Evolutionary conservation across 2,888 invertebrate genomes (phyloP).

Genomic region (Aphodius granarius): DNA sequence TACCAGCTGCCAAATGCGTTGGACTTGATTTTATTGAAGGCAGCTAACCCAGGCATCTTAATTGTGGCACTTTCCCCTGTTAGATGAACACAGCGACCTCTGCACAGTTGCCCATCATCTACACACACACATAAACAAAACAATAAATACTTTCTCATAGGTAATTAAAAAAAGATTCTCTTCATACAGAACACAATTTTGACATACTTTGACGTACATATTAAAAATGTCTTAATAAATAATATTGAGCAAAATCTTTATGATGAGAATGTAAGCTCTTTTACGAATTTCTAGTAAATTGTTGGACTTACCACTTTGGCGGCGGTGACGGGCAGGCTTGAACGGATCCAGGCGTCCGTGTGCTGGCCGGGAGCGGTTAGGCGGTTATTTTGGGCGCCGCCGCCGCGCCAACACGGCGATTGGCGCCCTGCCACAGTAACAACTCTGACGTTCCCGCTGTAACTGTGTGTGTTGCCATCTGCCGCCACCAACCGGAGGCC

Average conservation of each 20-base stretch:
- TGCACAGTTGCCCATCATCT: conserved; percentile 34
- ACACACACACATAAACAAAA: conserved; percentile 4
- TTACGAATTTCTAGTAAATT: background rate
- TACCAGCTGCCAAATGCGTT: conserved; percentile 30
- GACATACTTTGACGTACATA: no score
- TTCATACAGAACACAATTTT: background rate
- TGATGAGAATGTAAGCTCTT: conserved; percentile 1
- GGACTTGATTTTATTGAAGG: conserved; percentile 39
- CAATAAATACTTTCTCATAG: background rate
- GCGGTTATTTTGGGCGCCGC: conserved; percentile 61
- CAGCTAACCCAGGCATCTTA: conserved; percentile 44
- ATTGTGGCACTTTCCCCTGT: background rate
- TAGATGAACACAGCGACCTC: conserved; percentile 1
- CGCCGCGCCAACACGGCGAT: conserved; percentile 54
- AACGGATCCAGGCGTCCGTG: conserved; percentile 47
- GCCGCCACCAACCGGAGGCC: conserved; percentile 39
- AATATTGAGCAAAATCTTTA: background rate
- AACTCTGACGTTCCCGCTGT: conserved; percentile 42
- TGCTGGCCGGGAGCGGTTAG: conserved; percentile 52
- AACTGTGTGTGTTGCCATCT: conserved; percentile 44
- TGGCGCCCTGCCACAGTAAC: conserved; percentile 54
- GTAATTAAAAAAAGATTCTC: background rate
- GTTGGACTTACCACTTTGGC: conserved; percentile 36
- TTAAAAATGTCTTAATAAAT: no score
- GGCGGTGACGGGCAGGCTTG: conserved; percentile 35